phyloP scores from a whole-genome alignment of 2,113 vertebrate species.

The Sebastes schlegelii region DNA sequence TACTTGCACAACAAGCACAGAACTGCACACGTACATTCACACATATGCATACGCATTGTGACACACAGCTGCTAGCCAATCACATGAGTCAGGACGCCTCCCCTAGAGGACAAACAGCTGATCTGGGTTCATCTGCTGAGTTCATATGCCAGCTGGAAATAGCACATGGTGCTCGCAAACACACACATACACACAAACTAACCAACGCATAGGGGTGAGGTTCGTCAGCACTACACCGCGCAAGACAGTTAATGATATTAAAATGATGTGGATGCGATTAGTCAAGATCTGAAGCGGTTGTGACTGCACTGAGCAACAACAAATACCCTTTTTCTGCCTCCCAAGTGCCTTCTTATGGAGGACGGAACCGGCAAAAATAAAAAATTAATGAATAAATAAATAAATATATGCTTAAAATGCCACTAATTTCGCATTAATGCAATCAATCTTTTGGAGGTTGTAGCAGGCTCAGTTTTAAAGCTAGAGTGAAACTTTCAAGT shows the following conservation, averaged over 20 bases:
- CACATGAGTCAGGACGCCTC: conserved; percentile 55
- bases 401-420: too few species aligned
- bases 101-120: conserved; percentile 69
- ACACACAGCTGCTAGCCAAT: conserved; percentile 68
- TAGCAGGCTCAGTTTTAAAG: too few species aligned
- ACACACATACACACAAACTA: conserved; percentile 7
- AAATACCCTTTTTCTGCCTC: not conserved
- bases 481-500: too few species aligned
- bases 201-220: not conserved
- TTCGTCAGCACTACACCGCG: conserved; percentile 2
- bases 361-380: too few species aligned
- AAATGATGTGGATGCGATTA: conserved; percentile 8
- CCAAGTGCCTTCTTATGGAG: not conserved
- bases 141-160: conserved; percentile 70
- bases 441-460: too few species aligned
- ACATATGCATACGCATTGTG: conserved; percentile 29
- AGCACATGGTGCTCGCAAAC: conserved; percentile 46
- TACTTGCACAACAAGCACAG: not conserved
- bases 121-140: conserved; percentile 73
- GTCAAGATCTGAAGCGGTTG: not conserved
- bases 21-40: not conserved
- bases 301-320: not conserved
- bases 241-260: conserved; percentile 4
- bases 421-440: too few species aligned
- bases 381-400: too few species aligned